Conservation (phyloP, 2,113 vertebrate genomes). For the mouse (Mus musculus) region GRCm39 chr16:94205001-94205500, state of each 20-base stretch:
- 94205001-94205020: too few species aligned
- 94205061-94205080: background rate
- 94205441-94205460: background rate
- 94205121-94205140: background rate
- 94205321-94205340: background rate
- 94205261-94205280: too few species aligned
- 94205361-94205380: rapidly evolving
- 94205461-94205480: background rate
- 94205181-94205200: background rate
- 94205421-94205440: background rate
- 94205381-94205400: background rate
- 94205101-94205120: background rate
- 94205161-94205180: background rate
- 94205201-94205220: background rate
- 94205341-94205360: background rate
- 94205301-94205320: too few species aligned
- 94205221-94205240: too few species aligned
- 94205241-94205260: background rate
- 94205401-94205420: background rate
- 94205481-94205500: background rate
- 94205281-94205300: background rate
- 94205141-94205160: constrained; percentile 23
- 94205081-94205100: background rate
- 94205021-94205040: too few species aligned
- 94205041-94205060: too few species aligned